Base-by-base conservation (phyloP, 1,140 invertebrate genomes). In the Leptonema lineaticorne region DNA sequence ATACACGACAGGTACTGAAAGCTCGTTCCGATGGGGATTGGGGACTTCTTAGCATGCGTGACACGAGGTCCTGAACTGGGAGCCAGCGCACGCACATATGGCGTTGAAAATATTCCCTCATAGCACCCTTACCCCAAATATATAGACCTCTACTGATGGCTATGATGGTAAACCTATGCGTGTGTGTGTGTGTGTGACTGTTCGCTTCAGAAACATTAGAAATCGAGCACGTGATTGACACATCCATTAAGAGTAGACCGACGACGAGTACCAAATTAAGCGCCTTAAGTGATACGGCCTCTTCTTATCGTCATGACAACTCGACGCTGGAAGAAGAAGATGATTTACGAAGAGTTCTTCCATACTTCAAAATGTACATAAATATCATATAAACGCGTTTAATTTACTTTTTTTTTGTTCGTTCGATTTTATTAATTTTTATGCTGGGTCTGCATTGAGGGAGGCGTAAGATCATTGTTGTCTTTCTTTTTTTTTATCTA, bases 1-100 rank as follows among this genome's bases (percentile, higher is more conserved):
- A 26, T 26, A n/a, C n/a, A 45, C 66, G 66, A 60, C 67, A 71
- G 69, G 66, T 71, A 63, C 29, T 30, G 6, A 24, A 7, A 30
- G 22, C 2, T 27, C 11, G n/a, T n/a, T n/a, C n/a, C n/a, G 41
- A 7, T 26, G 48, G 9, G 28, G 45, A 20, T 14, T 14, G 58
- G 59, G 30, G 59, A 37, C 59, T 45, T 27, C 11, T 62, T 45
- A 29, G 22, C 59, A 62, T 62, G 59, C 59, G 59, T 45, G 59
- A 41, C 59, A 26, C 37, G 56, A 27, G 22, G 46, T n/a, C 50
- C 50, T n/a, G n/a, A n/a, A n/a, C n/a, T n/a, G n/a, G n/a, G n/a
- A n/a, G n/a, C n/a, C 59, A 8, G 59, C 24, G 56, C 20, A n/a
- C 53, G 24, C 56, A 58, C 56, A 58, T 26, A 58, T 58, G 56